These are phyloP conservation scores for Grapholita molesta DNA, from an alignment of 1,140 invertebrate genomes.

Conservation along the genomic window DNA sequence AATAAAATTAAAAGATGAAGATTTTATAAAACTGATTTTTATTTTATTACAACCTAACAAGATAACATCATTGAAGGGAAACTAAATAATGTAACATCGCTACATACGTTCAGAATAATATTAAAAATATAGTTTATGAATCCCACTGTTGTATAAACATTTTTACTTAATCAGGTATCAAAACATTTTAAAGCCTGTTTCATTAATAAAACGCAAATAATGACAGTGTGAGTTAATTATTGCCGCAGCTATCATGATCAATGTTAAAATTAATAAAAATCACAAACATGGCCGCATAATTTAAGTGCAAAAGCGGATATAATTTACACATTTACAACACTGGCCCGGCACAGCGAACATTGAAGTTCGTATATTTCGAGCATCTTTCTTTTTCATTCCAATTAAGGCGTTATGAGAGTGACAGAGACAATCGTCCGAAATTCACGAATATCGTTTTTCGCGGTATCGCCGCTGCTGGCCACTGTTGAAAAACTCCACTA, in stretches of 20 bases:
- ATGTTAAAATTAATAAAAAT: conserved; percentile 15
- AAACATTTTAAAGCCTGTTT: not conserved
- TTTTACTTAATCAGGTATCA: not conserved
- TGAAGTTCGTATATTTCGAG: too few species aligned
- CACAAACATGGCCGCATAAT: conserved; percentile 27
- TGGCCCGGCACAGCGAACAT: too few species aligned
- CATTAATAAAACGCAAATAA: not conserved
- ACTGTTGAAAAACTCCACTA: not conserved
- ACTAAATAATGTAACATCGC: not conserved
- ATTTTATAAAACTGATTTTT: conserved; percentile 62
- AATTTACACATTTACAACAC: conserved; percentile 33
- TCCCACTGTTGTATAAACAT: not conserved
- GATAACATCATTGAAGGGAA: not conserved
- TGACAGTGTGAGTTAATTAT: not conserved
- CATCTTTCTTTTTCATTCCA: too few species aligned
- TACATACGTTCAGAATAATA: too few species aligned
- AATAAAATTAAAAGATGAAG: conserved; percentile 68
- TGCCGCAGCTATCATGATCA: not conserved
- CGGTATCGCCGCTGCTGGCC: too few species aligned
- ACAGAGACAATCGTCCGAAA: too few species aligned
- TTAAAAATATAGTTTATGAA: not conserved
- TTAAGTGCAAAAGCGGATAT: conserved; percentile 28
- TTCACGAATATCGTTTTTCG: too few species aligned
- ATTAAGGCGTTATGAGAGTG: too few species aligned
- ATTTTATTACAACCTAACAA: conserved; percentile 27